phyloP scores from a whole-genome alignment of 2,888 invertebrate genomes.

The Gisinianus flammeolus region DNA sequence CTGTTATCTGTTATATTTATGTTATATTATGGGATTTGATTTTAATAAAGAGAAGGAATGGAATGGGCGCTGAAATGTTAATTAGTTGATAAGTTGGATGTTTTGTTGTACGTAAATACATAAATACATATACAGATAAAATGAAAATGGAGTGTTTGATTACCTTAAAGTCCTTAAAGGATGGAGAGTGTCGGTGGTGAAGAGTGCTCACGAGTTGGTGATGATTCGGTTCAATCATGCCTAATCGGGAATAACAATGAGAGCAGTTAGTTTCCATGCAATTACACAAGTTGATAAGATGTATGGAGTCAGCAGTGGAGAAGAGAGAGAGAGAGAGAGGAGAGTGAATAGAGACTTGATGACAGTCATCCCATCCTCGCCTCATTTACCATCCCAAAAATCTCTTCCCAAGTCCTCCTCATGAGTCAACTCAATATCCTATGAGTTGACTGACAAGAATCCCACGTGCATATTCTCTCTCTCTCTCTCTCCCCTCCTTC shows the following conservation, averaged over 20 bases:
- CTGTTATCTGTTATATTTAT: no score
- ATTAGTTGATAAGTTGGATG: neutral
- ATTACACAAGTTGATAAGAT: conserved; percentile 18
- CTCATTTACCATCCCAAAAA: conserved; percentile 31
- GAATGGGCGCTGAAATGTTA: neutral
- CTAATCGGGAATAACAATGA: conserved; percentile 34
- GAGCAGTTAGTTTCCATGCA: conserved; percentile 30
- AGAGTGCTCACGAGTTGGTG: conserved; percentile 19
- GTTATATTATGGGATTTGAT: neutral
- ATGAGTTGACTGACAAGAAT: neutral
- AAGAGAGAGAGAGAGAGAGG: neutral
- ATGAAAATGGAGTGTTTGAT: neutral
- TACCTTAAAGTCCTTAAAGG: conserved; percentile 11
- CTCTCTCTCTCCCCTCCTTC: neutral
- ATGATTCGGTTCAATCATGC: conserved; percentile 41
- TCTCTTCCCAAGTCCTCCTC: neutral
- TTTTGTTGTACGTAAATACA: neutral
- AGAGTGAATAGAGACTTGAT: conserved; percentile 27
- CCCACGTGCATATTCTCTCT: neutral
- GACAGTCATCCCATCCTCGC: conserved; percentile 35
- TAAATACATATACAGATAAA: neutral
- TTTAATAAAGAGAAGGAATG: neutral
- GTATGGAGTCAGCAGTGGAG: neutral
- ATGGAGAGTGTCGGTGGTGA: conserved; percentile 28
- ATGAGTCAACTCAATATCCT: no score